Base-by-base conservation (phyloP, 1,140 invertebrate species). In the Heterodera schachtii region DNA sequence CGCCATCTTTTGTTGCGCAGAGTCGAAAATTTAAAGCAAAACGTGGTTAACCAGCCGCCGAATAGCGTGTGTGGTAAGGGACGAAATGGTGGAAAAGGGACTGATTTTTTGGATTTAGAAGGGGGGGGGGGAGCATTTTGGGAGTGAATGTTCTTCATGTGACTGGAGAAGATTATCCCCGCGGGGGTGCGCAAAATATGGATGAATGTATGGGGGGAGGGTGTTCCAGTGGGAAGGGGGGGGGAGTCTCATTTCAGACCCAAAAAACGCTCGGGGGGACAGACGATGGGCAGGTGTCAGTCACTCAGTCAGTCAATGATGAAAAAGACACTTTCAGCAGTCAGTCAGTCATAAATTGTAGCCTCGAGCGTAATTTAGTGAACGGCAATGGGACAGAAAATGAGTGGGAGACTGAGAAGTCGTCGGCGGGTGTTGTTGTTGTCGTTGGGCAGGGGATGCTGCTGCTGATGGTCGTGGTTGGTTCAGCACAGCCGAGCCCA, bases 321-420 rank as follows among this genome's bases (percentile, higher is more conserved):
- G 57, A 60, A 52, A 60, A 60, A 19, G 16, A 60, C 57, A 60
- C 57, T 19, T 13, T 19, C 9, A 19, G 19, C 57, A 60, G 16
- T 8, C 49, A 52, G 49, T 52, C 49, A 31, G 31, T 52, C 49
- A 52, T 5, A 60, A 60, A 21, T 74, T 74, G 31, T 44, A 9
- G 47, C 41, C 73, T 49, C 73, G 57, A 43, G 73, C 57, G 47
- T 44, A 74, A 74, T 74, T 6, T 49, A n/a, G 57, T 19, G 57
- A 60, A 60, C 57, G 57, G 57, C 11, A 16, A 4, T 2, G 57
- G 49, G 49, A 31, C 31, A 52, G 49, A 52, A 60, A 60, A 60
- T 60, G 19, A 60, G 19, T 60, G 57, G 11, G 13, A 19, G 57
- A 52, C 49, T 52, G 49, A 52, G 49, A 52, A 52, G 31, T 31